Conservation (phyloP, 2,113 vertebrate species). For the Xerus inauris region DNA sequence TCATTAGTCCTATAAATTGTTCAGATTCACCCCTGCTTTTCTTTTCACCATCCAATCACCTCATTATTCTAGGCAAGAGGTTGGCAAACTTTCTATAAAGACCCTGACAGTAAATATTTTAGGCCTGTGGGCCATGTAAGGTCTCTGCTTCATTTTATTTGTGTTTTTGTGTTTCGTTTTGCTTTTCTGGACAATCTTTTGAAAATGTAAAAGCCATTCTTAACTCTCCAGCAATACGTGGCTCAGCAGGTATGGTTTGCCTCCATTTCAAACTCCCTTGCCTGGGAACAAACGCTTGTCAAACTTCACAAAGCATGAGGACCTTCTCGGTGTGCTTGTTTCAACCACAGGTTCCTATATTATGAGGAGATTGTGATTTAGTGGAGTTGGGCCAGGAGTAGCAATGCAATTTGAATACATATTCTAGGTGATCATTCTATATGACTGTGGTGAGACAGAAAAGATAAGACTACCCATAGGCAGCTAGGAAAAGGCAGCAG, state of each 20-base stretch:
- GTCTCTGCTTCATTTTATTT: constrained; percentile 47
- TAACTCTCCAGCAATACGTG: neutral
- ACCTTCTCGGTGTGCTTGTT: neutral
- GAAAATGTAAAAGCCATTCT: neutral
- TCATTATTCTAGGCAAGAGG: constrained; percentile 42
- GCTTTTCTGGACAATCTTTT: neutral
- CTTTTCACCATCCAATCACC: neutral
- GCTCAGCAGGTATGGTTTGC: neutral
- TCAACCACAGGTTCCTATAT: neutral
- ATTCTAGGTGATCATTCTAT: neutral
- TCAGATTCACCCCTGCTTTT: constrained; percentile 43
- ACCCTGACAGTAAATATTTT: constrained; percentile 60
- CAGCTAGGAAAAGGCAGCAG: too few relatives aligned
- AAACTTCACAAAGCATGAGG: neutral
- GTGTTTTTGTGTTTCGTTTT: neutral
- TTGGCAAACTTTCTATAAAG: constrained; percentile 15
- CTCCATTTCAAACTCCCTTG: neutral
- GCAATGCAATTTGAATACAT: neutral
- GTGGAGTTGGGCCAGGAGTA: neutral
- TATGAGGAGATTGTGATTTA: neutral
- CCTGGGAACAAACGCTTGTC: neutral
- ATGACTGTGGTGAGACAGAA: too few relatives aligned
- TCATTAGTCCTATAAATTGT: neutral
- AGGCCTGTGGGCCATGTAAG: neutral
- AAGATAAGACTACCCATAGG: too few relatives aligned